Conservation (phyloP, 2,888 invertebrate genomes). For the Pyrocoelia pectoralis region DNA sequence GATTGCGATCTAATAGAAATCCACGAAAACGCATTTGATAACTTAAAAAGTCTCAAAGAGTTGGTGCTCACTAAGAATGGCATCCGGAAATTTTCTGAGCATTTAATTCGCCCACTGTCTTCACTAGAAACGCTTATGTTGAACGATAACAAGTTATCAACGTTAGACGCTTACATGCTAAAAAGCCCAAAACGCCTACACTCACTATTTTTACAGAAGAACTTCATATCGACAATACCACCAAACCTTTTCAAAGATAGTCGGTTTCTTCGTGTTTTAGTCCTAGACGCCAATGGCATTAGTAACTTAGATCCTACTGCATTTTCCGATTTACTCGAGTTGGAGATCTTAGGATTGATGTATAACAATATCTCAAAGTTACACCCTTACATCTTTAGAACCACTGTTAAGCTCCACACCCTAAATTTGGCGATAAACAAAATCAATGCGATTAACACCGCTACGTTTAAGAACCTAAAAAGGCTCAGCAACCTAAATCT, state of each 20-base stretch:
- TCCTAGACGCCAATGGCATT: not conserved
- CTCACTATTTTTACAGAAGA: not conserved
- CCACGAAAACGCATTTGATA: not conserved
- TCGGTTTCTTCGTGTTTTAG: not conserved
- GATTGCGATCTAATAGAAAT: not conserved
- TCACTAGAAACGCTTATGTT: not conserved
- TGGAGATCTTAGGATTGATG: not conserved
- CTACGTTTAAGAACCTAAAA: not conserved
- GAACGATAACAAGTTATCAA: not conserved
- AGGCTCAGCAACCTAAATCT: not conserved
- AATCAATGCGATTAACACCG: not conserved
- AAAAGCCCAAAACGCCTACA: not conserved
- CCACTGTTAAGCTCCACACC: not conserved
- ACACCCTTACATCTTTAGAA: not conserved
- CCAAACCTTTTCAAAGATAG: not conserved
- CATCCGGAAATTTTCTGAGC: not conserved
- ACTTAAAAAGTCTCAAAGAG: not conserved
- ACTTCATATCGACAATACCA: not conserved
- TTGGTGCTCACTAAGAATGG: not conserved
- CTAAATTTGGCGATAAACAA: not conserved
- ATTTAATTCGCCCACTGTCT: not conserved
- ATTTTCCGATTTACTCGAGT: not conserved
- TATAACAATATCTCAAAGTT: not conserved
- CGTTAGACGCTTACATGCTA: not conserved
- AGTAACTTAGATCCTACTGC: not conserved